Conservation (phyloP, 2,888 invertebrate species). For the Molanna angustata region DNA sequence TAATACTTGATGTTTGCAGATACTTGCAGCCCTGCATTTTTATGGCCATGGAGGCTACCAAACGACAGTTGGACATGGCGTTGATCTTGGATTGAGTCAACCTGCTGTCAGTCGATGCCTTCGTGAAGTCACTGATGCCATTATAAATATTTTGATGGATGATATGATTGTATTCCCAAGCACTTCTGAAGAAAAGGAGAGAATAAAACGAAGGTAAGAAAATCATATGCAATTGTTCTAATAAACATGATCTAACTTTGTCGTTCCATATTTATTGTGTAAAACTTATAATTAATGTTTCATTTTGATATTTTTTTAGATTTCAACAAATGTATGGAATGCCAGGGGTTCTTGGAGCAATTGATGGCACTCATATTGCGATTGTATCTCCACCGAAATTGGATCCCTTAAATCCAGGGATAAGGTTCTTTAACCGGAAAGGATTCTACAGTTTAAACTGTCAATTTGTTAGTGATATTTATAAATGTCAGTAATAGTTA, state of each 20-base stretch:
- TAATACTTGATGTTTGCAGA: not conserved
- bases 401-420: constrained; percentile 8
- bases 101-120: constrained; percentile 7
- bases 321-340: not conserved
- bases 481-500: not conserved
- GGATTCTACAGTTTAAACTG: constrained; percentile 17
- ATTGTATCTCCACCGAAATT: constrained; percentile 6
- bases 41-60: constrained; percentile 19
- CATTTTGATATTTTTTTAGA: not conserved
- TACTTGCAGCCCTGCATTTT: constrained; percentile 11
- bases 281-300: no score
- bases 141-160: not conserved
- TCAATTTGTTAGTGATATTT: constrained; percentile 15
- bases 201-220: not conserved
- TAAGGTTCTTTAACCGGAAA: constrained; percentile 19
- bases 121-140: constrained; percentile 15
- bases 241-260: no score
- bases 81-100: constrained; percentile 6
- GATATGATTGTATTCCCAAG: not conserved
- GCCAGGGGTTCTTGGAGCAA: constrained; percentile 10
- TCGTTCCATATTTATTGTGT: no score
- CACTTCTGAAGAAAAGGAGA: not conserved
- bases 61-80: constrained; percentile 8
- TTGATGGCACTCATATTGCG: constrained; percentile 14
- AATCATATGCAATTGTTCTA: no score